These are phyloP conservation scores for Corythornis leucogaster DNA, from an alignment of 2,797 vertebrate species.

Conservation along the genomic window DNA sequence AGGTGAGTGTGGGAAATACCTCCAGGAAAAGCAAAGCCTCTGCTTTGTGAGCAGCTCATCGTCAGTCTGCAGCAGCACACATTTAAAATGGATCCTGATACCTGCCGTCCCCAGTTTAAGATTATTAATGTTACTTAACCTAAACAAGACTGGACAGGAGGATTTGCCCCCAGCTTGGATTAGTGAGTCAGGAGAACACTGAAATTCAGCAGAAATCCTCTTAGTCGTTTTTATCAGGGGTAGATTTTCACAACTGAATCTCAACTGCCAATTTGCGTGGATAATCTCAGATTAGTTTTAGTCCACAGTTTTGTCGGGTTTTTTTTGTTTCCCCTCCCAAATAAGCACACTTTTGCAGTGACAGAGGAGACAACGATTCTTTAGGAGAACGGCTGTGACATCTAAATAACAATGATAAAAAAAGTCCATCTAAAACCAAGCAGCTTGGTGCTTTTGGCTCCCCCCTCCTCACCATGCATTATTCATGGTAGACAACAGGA, in stretches of 20 bases:
- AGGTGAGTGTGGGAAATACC: not conserved
- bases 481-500: constrained; percentile 68
- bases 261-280: constrained; percentile 50
- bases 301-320: not conserved
- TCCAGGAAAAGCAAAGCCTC: not conserved
- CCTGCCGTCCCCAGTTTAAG: not conserved
- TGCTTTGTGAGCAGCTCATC: not conserved
- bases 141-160: not conserved
- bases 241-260: constrained; percentile 44
- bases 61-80: not conserved
- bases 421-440: constrained; percentile 54
- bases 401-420: constrained; percentile 63
- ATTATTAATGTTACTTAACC: not conserved
- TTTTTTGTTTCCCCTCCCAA: constrained; percentile 8
- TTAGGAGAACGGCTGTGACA: not conserved
- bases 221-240: constrained; percentile 22
- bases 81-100: not conserved
- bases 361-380: constrained; percentile 17
- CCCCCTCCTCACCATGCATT: constrained; percentile 43
- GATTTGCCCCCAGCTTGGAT: not conserved
- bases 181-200: constrained; percentile 5
- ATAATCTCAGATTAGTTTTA: constrained; percentile 59
- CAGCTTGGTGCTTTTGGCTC: constrained; percentile 11
- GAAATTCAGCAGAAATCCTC: constrained; percentile 49
- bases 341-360: constrained; percentile 1